Evolutionary conservation across 2,113 vertebrate species (phyloP).

Genomic region (Macaca mulatta): DNA sequence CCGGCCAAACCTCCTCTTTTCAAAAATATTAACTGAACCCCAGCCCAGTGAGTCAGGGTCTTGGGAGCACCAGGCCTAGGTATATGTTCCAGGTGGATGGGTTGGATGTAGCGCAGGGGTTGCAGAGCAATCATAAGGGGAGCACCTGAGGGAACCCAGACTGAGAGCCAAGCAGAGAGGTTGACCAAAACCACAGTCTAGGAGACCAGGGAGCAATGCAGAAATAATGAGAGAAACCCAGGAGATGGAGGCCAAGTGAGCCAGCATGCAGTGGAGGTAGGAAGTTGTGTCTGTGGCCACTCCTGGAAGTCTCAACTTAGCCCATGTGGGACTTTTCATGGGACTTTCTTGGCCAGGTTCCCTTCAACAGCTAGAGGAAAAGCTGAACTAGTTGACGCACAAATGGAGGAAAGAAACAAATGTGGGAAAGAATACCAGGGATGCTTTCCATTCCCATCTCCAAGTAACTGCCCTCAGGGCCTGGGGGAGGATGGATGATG

Average conservation of each 20-base stretch:
- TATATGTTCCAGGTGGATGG: neutral
- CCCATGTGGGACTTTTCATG: neutral
- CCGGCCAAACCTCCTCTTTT: neutral
- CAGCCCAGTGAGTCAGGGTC: neutral
- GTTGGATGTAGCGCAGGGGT: neutral
- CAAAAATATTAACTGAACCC: neutral
- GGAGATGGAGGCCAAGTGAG: neutral
- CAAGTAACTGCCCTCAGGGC: neutral
- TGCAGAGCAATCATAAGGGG: neutral
- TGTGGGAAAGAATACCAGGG: neutral
- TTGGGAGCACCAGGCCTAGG: no score
- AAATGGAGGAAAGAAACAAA: neutral
- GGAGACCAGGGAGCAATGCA: neutral
- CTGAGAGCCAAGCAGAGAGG: neutral
- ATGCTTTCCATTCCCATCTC: neutral
- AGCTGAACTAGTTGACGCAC: neutral
- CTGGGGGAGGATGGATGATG: neutral
- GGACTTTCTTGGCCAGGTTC: neutral
- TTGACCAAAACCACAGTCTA: neutral
- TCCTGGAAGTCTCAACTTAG: neutral
- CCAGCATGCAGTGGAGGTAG: neutral
- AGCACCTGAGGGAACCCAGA: neutral
- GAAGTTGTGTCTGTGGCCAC: neutral
- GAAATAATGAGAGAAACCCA: neutral
- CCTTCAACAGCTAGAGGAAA: neutral